Conservation (phyloP, 2,888 invertebrate genomes). For the Eugnorisma glareosa region DNA sequence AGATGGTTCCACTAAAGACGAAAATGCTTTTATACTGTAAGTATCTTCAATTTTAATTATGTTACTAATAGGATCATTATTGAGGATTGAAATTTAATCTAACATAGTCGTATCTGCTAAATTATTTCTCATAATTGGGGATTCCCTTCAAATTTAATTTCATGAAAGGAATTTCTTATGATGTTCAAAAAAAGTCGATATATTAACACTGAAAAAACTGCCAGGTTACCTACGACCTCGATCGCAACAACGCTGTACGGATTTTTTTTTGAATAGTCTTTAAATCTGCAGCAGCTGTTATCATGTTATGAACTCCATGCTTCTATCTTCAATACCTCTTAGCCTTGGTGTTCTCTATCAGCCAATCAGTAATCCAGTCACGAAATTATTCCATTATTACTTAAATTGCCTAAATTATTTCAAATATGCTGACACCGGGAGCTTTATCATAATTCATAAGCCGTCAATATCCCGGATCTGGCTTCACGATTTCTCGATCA, state of each 20-base stretch:
- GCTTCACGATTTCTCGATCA: conserved; percentile 56
- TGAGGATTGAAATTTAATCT: background rate
- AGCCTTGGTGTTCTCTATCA: background rate
- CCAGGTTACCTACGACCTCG: background rate
- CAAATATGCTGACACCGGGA: conserved; percentile 29
- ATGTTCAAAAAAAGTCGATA: background rate
- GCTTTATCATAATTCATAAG: conserved; percentile 46
- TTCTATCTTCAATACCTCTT: background rate
- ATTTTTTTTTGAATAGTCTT: rapidly evolving
- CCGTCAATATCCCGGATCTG: conserved; percentile 51
- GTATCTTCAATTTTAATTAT: conserved; percentile 26
- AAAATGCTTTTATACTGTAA: conserved; percentile 27
- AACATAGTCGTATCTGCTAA: no score
- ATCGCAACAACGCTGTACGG: background rate
- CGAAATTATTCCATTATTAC: conserved; percentile 25
- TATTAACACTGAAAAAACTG: background rate
- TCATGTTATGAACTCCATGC: background rate
- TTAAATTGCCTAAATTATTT: conserved; percentile 36
- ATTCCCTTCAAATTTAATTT: background rate
- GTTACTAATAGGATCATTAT: background rate
- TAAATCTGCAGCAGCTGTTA: background rate
- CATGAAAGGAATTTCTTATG: background rate
- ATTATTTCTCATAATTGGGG: background rate
- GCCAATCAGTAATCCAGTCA: conserved; percentile 25
- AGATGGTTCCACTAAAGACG: conserved; percentile 18